These are phyloP conservation scores for Schmidtea mediterranea DNA, from an alignment of 1,140 invertebrate species.

Conservation along the genomic window DNA sequence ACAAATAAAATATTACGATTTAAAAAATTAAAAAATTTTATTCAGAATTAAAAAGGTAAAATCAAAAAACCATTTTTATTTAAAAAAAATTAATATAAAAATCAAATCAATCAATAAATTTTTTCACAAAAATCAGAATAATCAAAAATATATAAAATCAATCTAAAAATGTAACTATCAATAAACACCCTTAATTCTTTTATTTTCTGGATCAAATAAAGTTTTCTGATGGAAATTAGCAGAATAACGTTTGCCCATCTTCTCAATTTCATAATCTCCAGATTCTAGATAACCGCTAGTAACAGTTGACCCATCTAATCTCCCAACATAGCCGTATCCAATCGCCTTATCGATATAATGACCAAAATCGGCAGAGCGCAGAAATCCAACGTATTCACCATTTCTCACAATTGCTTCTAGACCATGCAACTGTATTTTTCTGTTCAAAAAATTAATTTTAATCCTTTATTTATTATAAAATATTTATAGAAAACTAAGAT, in stretches of 20 bases:
- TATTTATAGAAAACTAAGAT: too few relatives aligned
- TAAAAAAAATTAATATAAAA: too few relatives aligned
- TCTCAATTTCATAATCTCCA: constrained; percentile 49
- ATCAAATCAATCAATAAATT: too few relatives aligned
- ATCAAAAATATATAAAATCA: too few relatives aligned
- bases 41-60: too few relatives aligned
- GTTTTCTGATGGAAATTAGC: constrained; percentile 41
- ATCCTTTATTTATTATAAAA: too few relatives aligned
- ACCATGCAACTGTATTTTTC: constrained; percentile 44
- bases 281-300: constrained; percentile 38
- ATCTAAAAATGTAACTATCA: background rate
- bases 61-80: too few relatives aligned
- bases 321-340: constrained; percentile 34
- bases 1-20: too few relatives aligned
- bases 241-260: constrained; percentile 40
- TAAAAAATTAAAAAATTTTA: too few relatives aligned
- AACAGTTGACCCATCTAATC: constrained; percentile 32
- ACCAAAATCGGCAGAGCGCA: constrained; percentile 45
- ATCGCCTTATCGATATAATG: constrained; percentile 33
- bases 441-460: too few relatives aligned
- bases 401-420: constrained; percentile 54
- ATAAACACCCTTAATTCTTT: constrained; percentile 30
- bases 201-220: constrained; percentile 47
- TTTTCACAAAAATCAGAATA: too few relatives aligned
- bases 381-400: constrained; percentile 42